Evolutionary conservation across 2,113 vertebrate species (phyloP).

Genomic region (Chionodraco myersi): DNA sequence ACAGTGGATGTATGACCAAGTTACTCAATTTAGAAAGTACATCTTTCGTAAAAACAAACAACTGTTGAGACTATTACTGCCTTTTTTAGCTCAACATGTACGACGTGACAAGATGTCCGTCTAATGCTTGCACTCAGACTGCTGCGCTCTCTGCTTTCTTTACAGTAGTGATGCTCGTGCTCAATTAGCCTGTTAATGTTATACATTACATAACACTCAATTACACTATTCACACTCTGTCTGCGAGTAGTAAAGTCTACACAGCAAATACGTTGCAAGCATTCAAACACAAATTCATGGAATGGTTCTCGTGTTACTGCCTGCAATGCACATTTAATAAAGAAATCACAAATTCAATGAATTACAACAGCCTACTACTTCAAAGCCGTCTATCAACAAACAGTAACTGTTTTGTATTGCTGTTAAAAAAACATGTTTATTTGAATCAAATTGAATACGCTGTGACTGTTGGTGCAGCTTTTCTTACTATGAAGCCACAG

Average conservation of each 20-base stretch:
- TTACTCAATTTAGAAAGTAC: neutral
- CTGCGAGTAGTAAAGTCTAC: neutral
- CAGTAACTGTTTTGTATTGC: too few relatives aligned
- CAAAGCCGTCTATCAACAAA: too few relatives aligned
- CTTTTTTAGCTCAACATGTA: conserved; percentile 11
- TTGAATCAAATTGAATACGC: neutral
- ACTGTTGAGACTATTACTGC: conserved; percentile 53
- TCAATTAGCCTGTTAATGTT: conserved; percentile 4
- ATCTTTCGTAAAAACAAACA: conserved; percentile 27
- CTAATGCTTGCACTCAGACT: conserved; percentile 54
- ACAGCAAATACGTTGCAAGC: neutral
- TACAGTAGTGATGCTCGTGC: conserved; percentile 12
- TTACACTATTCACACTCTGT: neutral
- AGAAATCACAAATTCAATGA: too few relatives aligned
- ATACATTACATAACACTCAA: conserved; percentile 2
- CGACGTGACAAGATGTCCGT: conserved; percentile 12
- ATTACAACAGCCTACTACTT: too few relatives aligned
- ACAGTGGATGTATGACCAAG: conserved; percentile 21
- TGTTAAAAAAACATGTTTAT: too few relatives aligned
- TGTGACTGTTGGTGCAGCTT: neutral
- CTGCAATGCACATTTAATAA: neutral
- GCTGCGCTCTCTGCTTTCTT: conserved; percentile 50
- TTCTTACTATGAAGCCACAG: too few relatives aligned
- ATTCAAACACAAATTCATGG: neutral
- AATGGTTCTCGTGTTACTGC: neutral